Base-by-base conservation (phyloP, 2,113 vertebrate genomes). In the Lutjanus erythropterus region DNA sequence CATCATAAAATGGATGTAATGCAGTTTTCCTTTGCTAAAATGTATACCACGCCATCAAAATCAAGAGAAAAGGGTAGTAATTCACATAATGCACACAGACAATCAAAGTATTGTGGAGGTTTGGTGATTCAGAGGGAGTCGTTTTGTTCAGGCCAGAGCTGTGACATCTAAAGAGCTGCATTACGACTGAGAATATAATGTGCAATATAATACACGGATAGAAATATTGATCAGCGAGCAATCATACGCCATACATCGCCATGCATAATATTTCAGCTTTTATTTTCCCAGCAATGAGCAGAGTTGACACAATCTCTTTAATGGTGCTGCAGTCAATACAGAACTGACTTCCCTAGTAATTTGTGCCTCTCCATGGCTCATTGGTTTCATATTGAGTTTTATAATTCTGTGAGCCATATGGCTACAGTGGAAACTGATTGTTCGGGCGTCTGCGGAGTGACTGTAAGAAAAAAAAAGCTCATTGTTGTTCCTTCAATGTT, bases 301-400 rank as follows among this genome's bases (percentile, higher is more conserved):
- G 25, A 77, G 66, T 33, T 76, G 85, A 86, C 61, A 83, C 55
- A 80, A 73, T 79, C 78, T 75, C 61, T 87, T 71, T 80, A 87
- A 87, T 81, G 71, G 77, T 16, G 18, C 61, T 47, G 71, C 71
- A 75, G 69, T 88, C 80, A 77, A 87, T 85, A 73, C 64, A 75
- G 58, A 58, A 78, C 56, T 81, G 72, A 73, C 71, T 83, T 80
- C 41, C 62, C 33, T 50, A 68, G 75, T 89, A 76, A 75, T 86
- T 75, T 86, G 62, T 46, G 52, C 42, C 55, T 84, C 75, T 78
- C 58, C 66, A 68, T 64, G 67, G 75, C 78, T 88, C 86, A 89
- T 89, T 83, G 84, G 66, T 67, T 86, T 85, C 60, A 78, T 78
- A 86, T 90, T 85, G 77, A 75, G 52, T 86, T 92, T 87, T 47